phyloP scores from a whole-genome alignment of 2,113 vertebrate genomes.

The Siphamia tubifer region DNA sequence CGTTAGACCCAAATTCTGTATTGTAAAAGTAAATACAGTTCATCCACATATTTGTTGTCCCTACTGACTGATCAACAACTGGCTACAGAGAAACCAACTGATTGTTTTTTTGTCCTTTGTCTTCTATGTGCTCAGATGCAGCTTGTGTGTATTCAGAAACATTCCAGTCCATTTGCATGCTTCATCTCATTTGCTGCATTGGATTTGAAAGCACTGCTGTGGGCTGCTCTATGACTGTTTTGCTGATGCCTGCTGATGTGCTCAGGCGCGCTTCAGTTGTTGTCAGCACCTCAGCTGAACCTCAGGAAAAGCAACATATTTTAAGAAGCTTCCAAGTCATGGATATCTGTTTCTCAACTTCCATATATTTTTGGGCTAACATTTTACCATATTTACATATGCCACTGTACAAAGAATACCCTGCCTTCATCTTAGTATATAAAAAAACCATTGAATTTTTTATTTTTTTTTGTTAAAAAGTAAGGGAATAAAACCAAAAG shows the following conservation, averaged over 20 bases:
- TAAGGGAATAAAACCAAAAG: background rate
- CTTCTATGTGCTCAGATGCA: background rate
- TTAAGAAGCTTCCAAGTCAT: background rate
- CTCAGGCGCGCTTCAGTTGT: background rate
- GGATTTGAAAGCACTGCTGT: background rate
- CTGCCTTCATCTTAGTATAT: background rate
- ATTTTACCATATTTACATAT: too few relatives aligned
- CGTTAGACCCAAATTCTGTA: background rate
- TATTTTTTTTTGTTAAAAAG: background rate
- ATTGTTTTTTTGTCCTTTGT: background rate
- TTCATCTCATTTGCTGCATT: background rate
- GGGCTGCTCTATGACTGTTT: background rate
- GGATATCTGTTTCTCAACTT: background rate
- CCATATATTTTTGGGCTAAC: background rate
- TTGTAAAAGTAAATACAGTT: background rate
- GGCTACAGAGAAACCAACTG: too few relatives aligned
- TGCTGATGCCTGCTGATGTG: background rate
- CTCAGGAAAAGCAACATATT: background rate
- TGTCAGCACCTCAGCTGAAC: background rate
- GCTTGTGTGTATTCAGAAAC: background rate
- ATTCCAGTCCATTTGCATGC: background rate
- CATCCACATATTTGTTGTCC: background rate
- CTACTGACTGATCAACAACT: too few relatives aligned
- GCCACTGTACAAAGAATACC: background rate
- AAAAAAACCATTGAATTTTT: background rate